Conservation (phyloP, 2,888 invertebrate species). For the Amiota mariae region DNA sequence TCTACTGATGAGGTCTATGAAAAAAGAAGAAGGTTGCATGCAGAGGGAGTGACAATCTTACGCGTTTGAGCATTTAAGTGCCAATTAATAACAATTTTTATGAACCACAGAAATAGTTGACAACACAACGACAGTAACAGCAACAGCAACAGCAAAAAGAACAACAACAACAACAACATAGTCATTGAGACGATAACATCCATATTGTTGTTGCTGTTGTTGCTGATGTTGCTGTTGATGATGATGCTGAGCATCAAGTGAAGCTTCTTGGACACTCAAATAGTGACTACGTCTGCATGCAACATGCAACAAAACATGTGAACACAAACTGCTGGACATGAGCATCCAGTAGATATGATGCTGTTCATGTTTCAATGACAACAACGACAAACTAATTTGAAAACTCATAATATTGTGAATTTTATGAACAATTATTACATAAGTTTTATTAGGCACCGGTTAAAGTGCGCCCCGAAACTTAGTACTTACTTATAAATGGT, state of each 20-base stretch:
- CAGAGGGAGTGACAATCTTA: conserved; percentile 55
- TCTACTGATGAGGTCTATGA: conserved; percentile 1
- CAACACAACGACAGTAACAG: conserved; percentile 65
- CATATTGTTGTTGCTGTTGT: conserved; percentile 37
- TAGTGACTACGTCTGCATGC: conserved; percentile 45
- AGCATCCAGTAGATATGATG: conserved; percentile 14
- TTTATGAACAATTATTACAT: conserved; percentile 73
- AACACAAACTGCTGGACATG: conserved; percentile 36
- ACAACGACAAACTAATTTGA: conserved; percentile 66
- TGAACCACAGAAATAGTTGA: conserved; percentile 74
- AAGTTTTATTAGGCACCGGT: conserved; percentile 69
- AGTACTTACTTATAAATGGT: too few species aligned
- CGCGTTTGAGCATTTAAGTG: conserved; percentile 73
- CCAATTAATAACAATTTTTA: conserved; percentile 74
- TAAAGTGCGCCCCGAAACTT: conserved; percentile 26
- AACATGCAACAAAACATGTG: conserved; percentile 33
- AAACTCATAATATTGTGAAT: conserved; percentile 70
- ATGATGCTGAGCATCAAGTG: conserved; percentile 11
- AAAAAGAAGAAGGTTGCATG: conserved; percentile 27
- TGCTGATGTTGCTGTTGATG: conserved; percentile 37
- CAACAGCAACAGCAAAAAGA: conserved; percentile 35
- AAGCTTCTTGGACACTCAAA: conserved; percentile 1
- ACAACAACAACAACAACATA: conserved; percentile 30
- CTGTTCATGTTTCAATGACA: background rate
- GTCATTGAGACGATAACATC: background rate